Percentiles rank a stretch among this genome's conserved stretches.
These are phyloP conservation scores for Porites australiensis DNA, from an alignment of 64 coral and sea anemone species.

Conservation along the genomic window DNA sequence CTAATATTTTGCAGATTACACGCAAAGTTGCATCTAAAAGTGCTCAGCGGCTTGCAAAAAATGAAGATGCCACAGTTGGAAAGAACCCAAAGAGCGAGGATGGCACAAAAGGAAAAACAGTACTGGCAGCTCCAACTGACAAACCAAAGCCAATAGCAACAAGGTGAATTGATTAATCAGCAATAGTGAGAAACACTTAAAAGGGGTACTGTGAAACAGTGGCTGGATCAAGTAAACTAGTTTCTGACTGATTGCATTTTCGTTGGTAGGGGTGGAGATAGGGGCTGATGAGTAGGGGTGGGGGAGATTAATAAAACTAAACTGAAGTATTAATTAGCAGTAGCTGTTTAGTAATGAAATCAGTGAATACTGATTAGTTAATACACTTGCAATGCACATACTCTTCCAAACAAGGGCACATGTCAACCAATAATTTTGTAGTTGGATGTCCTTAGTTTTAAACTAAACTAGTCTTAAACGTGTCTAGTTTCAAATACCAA, in stretches of 20 bases:
- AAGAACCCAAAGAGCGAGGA: neutral
- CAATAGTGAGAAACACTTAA: too few species aligned
- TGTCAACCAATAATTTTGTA: too few species aligned
- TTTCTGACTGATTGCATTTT: too few species aligned
- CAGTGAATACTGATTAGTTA: too few species aligned
- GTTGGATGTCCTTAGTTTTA: too few species aligned
- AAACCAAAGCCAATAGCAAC: neutral
- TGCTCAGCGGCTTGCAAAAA: neutral
- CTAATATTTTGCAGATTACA: slow-evolving; percentile 41
- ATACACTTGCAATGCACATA: too few species aligned
- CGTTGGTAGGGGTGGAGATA: neutral
- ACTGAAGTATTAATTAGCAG: neutral
- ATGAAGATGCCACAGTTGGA: neutral
- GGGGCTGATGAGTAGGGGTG: neutral
- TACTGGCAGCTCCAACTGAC: neutral
- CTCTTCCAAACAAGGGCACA: too few species aligned
- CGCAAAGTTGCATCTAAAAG: slow-evolving; percentile 20
- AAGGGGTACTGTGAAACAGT: too few species aligned
- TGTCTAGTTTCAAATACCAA: neutral
- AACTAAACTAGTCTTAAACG: too few species aligned
- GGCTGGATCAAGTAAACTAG: too few species aligned
- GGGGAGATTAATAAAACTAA: neutral
- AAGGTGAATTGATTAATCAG: neutral
- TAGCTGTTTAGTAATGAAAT: too few species aligned
- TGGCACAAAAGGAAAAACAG: neutral